phyloP scores from a whole-genome alignment of 2,888 invertebrate species.

The Aethes cnicana region DNA sequence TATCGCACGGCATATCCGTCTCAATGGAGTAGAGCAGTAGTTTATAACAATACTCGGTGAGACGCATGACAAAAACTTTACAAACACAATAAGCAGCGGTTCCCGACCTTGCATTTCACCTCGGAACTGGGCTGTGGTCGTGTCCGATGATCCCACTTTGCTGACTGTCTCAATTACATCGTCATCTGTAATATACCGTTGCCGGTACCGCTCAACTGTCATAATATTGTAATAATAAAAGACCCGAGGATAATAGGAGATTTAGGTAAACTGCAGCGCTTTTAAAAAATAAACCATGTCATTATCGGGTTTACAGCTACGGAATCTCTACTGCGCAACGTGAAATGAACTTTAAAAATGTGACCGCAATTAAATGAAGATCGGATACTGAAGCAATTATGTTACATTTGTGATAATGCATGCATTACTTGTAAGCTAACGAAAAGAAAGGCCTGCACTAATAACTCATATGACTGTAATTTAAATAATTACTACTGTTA shows the following conservation, averaged over 20 bases:
- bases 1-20: slow-evolving; percentile 72
- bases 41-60: slow-evolving; percentile 66
- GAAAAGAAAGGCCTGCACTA: slow-evolving; percentile 54
- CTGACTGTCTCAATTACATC: slow-evolving; percentile 63
- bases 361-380: slow-evolving; percentile 9
- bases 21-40: slow-evolving; percentile 67
- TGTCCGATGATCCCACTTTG: slow-evolving; percentile 60
- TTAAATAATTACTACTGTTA: slow-evolving; percentile 65
- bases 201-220: slow-evolving; percentile 62
- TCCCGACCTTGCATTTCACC: slow-evolving; percentile 70
- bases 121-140: slow-evolving; percentile 70
- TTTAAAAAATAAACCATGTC: slow-evolving; percentile 14
- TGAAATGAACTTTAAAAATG: neutral
- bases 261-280: slow-evolving; percentile 13
- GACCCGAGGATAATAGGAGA: slow-evolving; percentile 30
- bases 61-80: slow-evolving; percentile 72
- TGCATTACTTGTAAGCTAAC: slow-evolving; percentile 38
- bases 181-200: slow-evolving; percentile 68
- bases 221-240: slow-evolving; percentile 54
- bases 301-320: slow-evolving; percentile 2
- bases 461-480: slow-evolving; percentile 53
- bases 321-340: slow-evolving; percentile 1
- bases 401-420: slow-evolving; percentile 42
- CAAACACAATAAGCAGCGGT: slow-evolving; percentile 64
- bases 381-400: slow-evolving; percentile 28